phyloP scores from a whole-genome alignment of 2,888 invertebrate genomes.

The Meloe dianella region DNA sequence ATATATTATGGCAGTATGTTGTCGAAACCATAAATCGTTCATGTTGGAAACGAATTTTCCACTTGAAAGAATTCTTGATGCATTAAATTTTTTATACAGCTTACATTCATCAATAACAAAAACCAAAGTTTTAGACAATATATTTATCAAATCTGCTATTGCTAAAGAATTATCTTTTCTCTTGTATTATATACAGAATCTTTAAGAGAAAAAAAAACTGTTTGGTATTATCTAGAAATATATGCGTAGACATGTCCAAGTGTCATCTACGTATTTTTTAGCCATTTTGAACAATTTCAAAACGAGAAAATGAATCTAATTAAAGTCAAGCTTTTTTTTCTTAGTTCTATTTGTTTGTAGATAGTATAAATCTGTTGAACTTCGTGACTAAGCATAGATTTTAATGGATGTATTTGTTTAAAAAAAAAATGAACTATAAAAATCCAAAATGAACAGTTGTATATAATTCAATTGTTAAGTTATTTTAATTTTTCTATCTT shows the following conservation, averaged over 20 bases:
- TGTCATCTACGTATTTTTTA: conserved; percentile 31
- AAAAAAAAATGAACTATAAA: conserved; percentile 11
- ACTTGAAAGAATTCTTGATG: conserved; percentile 40
- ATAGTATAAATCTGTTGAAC: conserved; percentile 22
- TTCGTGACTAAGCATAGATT: conserved; percentile 31
- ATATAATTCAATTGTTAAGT: conserved; percentile 10
- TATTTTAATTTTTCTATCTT: conserved; percentile 20
- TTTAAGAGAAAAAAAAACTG: conserved; percentile 13
- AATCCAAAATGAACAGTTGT: neutral
- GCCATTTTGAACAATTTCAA: conserved; percentile 29
- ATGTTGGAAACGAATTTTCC: conserved; percentile 40
- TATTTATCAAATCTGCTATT: conserved; percentile 16
- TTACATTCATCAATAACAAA: conserved; percentile 42
- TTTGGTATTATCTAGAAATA: conserved; percentile 14
- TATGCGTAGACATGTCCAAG: conserved; percentile 31
- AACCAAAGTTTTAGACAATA: conserved; percentile 38
- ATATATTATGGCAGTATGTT: conserved; percentile 19
- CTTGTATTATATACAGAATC: conserved; percentile 23
- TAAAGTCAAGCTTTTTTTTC: conserved; percentile 18
- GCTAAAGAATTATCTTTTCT: conserved; percentile 19
- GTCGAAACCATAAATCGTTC: conserved; percentile 25
- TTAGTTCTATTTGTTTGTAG: neutral
- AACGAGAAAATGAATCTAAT: conserved; percentile 30
- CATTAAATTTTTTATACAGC: conserved; percentile 39
- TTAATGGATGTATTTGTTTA: conserved; percentile 17